Evolutionary conservation across 2,113 vertebrate genomes (phyloP).

Genomic region (Pedetes capensis): DNA sequence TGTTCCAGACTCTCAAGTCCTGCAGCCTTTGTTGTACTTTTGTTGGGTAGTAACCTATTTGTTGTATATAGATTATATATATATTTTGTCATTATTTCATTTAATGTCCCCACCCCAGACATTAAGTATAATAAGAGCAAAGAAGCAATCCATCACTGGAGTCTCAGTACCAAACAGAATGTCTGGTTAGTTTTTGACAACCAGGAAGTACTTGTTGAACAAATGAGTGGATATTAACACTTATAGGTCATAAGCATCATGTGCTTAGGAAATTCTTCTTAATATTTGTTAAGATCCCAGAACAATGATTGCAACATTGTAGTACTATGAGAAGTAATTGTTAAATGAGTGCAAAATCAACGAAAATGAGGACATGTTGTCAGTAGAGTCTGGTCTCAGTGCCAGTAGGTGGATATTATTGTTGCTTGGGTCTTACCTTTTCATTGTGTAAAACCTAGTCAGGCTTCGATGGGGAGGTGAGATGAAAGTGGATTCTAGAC

Average conservation of each 20-base stretch:
- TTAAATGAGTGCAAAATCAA: background rate
- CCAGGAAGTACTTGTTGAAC: background rate
- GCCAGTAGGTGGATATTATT: too few relatives aligned
- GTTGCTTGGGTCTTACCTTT: background rate
- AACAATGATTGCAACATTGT: background rate
- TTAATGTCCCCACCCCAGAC: background rate
- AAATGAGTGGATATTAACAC: background rate
- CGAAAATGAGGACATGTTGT: background rate
- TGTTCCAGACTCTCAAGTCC: background rate
- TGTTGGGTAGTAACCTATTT: background rate
- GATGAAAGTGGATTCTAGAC: background rate
- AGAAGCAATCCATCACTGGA: background rate
- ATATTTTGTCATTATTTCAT: slow-evolving; percentile 18
- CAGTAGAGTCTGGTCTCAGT: background rate
- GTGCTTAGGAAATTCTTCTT: background rate
- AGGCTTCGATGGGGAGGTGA: background rate
- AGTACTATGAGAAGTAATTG: background rate
- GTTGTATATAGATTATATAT: background rate
- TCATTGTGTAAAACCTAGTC: background rate
- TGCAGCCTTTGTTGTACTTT: background rate
- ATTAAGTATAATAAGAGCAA: background rate
- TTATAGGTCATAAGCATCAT: background rate
- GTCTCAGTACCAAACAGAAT: background rate
- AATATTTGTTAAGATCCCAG: background rate
- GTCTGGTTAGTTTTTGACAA: background rate